Evolutionary conservation across 1,140 invertebrate species (phyloP), one percentile per base, ranked within the genome.

Genomic region (Heliconius eleuchia): DNA sequence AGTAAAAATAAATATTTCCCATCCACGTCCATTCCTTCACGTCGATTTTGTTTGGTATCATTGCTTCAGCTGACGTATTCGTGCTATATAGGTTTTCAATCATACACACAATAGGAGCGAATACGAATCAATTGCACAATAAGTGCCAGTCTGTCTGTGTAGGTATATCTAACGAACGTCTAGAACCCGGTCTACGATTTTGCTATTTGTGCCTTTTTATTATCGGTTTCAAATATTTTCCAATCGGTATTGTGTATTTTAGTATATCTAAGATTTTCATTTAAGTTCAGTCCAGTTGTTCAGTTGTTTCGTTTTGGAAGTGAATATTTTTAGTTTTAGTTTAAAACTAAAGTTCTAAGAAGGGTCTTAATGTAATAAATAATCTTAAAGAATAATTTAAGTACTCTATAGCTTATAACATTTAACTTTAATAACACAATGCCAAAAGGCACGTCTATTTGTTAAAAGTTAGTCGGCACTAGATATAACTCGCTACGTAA

Each of bases 191-290:
- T 66, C 60, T 66, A 66, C 23, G 13, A 30, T 37, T 55, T 60
- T 19, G 60, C 76, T 30, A 52, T 39, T 46, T 77, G 37, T 78
- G 13, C 52, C 6, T 23, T 50, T 73, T 81, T 78, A 57, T 74
- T 66, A 11, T 27, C 23, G 9, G 11, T 66, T 4, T 66, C 9
- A 27, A 66, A 30, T 66, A 30, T 66, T 66, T 66, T 30, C 27
- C n/a, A 27, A 66, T 66, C 16, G 23, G 11, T 66, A 30, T 13
- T 27, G 27, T 66, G n/a, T 19, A 57, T 55, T 55, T 55, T n/a
- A 55, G 52, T 55, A 8, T 18, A 55, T 9, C 6, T 52, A 52
- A 52, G 50, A 52, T 52, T 52, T 52, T 52, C 19, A 52, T 52
- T 52, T 52, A 19, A 18, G 5, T 19, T 52, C 18, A 19, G 18